Percentiles rank a stretch among this genome's conserved stretches.
phyloP scores from a whole-genome alignment of 2,888 invertebrate species.

The Horisme vitalbata region DNA sequence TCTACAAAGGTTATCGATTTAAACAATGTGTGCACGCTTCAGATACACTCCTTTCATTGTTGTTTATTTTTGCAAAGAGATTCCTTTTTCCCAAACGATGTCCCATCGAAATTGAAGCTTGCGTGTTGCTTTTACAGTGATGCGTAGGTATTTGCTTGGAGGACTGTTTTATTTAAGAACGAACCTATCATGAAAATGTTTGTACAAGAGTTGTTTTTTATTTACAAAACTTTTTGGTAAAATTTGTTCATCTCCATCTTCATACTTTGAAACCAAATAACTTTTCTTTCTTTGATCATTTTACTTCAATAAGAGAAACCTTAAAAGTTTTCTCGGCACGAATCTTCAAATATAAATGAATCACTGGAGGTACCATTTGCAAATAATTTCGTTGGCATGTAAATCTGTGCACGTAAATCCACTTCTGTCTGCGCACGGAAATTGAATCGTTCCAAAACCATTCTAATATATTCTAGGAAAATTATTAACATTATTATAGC shows the following conservation, averaged over 20 bases:
- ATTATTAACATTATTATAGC: slow-evolving; percentile 18
- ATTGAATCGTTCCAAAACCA: slow-evolving; percentile 79
- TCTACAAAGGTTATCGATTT: slow-evolving; percentile 79
- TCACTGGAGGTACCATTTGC: slow-evolving; percentile 69
- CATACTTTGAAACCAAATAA: not conserved
- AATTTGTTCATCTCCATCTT: not conserved
- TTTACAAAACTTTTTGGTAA: not conserved
- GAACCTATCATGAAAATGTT: not conserved
- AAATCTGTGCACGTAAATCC: slow-evolving; percentile 80
- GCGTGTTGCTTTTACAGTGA: slow-evolving; percentile 25
- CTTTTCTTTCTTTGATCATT: slow-evolving; percentile 1
- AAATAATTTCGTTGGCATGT: slow-evolving; percentile 78
- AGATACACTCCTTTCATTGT: slow-evolving; percentile 58
- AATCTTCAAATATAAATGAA: slow-evolving; percentile 70
- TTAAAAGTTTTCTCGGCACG: slow-evolving; percentile 49
- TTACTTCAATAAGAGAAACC: slow-evolving; percentile 44
- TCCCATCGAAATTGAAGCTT: slow-evolving; percentile 26
- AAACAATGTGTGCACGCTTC: slow-evolving; percentile 70
- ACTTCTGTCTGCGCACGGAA: slow-evolving; percentile 78
- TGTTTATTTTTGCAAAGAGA: slow-evolving; percentile 44
- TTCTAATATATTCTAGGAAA: slow-evolving; percentile 56
- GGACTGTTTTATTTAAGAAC: slow-evolving; percentile 5
- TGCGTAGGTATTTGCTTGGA: slow-evolving; percentile 9
- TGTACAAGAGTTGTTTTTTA: not conserved
- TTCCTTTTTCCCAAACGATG: slow-evolving; percentile 29